Evolutionary conservation across 23 tunicate genomes (phyloP).

Genomic region (Halocynthia aurantium): DNA sequence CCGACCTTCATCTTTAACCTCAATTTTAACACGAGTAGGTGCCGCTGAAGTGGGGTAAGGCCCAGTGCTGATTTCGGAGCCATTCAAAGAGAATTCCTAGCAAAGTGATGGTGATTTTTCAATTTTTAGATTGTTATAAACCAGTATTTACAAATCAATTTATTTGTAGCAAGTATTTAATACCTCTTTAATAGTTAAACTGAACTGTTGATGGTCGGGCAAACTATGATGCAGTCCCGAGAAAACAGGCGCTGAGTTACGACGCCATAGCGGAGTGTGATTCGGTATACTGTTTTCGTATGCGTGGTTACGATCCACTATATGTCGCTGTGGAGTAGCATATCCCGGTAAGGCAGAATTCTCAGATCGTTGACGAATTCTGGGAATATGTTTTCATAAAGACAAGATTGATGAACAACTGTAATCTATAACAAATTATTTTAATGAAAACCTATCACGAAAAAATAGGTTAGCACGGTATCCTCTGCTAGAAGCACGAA

Average conservation of each 20-base stretch:
- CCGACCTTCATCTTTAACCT: background rate
- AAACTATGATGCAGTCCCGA: background rate
- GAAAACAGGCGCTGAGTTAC: constrained; percentile 21
- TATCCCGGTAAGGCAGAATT: background rate
- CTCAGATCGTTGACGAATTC: constrained; percentile 3
- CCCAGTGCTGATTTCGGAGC: too few relatives aligned
- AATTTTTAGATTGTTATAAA: too few relatives aligned
- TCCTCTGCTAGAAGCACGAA: too few relatives aligned
- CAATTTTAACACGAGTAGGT: background rate
- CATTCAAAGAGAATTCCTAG: too few relatives aligned
- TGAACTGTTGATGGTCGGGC: too few relatives aligned
- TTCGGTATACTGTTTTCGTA: background rate
- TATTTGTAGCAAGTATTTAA: too few relatives aligned
- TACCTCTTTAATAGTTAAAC: too few relatives aligned
- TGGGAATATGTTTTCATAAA: background rate
- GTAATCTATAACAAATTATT: background rate
- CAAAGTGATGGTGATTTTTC: too few relatives aligned
- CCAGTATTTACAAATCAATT: too few relatives aligned
- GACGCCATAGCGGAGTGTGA: constrained; percentile 17
- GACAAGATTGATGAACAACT: background rate
- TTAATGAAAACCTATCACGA: background rate
- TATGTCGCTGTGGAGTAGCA: background rate
- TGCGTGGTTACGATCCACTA: background rate
- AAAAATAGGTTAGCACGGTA: too few relatives aligned
- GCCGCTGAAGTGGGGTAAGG: constrained; percentile 4